A percentile compares a stretch with the other conserved stretches of the same genome.
phyloP scores from a whole-genome alignment of 2,888 invertebrate species.

The Panorpa germanica region DNA sequence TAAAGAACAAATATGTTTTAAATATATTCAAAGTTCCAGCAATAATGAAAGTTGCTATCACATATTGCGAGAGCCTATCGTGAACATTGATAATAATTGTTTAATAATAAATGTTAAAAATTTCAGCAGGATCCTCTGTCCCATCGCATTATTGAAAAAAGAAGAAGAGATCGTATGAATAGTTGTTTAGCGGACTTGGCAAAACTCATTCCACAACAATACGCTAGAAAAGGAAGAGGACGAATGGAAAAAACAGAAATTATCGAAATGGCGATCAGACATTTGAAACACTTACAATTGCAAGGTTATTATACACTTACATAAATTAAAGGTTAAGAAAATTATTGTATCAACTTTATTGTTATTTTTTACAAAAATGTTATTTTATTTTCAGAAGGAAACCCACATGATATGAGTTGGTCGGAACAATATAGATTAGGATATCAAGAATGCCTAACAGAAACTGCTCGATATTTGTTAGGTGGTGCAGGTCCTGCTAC shows the following conservation, averaged over 20 bases:
- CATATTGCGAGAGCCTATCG: background rate
- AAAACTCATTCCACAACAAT: conserved; percentile 80
- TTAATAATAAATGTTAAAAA: conserved; percentile 11
- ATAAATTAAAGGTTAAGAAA: no score
- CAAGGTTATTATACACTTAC: no score
- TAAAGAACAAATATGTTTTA: no score
- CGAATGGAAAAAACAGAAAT: conserved; percentile 96
- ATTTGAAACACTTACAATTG: conserved; percentile 76
- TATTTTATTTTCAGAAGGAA: conserved; percentile 12
- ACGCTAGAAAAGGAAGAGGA: conserved; percentile 86
- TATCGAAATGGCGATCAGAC: conserved; percentile 93
- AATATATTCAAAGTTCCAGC: background rate
- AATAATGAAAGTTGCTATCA: background rate
- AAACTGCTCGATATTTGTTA: conserved; percentile 74
- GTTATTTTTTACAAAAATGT: background rate
- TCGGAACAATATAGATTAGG: conserved; percentile 54
- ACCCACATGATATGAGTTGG: conserved; percentile 13
- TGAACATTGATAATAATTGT: conserved; percentile 8
- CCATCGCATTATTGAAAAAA: conserved; percentile 93
- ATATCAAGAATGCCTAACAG: conserved; percentile 79
- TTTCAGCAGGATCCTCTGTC: conserved; percentile 85
- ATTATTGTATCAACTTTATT: no score
- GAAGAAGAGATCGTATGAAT: conserved; percentile 91
- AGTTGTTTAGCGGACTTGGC: conserved; percentile 89
- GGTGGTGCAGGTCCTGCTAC: conserved; percentile 61